Evolutionary conservation across 2,797 vertebrate genomes (phyloP).

Genomic region (Eulemur albifrons): DNA sequence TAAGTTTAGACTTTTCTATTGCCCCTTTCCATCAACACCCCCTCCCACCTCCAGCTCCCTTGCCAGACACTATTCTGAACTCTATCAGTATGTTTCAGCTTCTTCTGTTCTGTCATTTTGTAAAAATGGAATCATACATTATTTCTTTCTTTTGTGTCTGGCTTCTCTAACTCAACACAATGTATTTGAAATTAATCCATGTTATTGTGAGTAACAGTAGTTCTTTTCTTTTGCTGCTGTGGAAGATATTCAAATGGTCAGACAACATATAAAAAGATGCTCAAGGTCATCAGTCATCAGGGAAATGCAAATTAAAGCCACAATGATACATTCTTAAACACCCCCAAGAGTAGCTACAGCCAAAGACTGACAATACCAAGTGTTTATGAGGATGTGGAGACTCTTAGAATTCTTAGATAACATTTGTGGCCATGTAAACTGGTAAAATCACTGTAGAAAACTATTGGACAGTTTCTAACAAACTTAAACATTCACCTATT

Average conservation of each 20-base stretch:
- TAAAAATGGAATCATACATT: background rate
- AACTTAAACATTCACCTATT: background rate
- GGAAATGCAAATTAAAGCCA: background rate
- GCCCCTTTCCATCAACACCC: background rate
- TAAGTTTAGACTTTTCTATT: background rate
- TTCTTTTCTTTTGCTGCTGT: background rate
- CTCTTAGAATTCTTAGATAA: background rate
- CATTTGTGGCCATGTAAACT: background rate
- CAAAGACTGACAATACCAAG: background rate
- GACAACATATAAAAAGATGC: background rate
- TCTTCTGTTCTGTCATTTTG: background rate
- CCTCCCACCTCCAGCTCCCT: background rate
- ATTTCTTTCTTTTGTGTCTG: background rate
- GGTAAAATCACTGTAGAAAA: background rate
- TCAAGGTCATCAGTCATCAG: background rate
- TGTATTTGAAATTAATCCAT: background rate
- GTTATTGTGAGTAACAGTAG: background rate
- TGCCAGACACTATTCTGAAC: background rate
- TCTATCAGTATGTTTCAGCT: background rate
- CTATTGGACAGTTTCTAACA: background rate
- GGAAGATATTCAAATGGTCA: background rate
- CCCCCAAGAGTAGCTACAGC: background rate
- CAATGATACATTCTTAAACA: background rate
- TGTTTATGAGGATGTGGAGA: background rate
- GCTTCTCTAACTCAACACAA: background rate